These are phyloP conservation scores for Mallotus villosus DNA, from an alignment of 2,797 vertebrate genomes.

Conservation along the genomic window DNA sequence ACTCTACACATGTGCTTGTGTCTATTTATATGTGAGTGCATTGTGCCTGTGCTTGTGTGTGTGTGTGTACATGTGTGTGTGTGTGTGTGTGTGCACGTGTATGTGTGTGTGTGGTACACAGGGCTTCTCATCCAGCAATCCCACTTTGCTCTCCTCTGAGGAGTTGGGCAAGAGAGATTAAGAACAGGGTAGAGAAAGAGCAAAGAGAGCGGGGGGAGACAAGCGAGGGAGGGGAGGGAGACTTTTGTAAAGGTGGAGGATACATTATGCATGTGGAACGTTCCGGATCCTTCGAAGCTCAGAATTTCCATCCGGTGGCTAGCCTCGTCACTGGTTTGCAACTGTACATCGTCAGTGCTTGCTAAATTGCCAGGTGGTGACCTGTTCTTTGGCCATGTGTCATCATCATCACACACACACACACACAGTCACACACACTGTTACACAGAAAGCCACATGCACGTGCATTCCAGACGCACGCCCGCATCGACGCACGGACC, in stretches of 20 bases:
- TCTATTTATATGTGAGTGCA: no score
- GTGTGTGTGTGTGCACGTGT: no score
- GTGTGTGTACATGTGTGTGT: no score
- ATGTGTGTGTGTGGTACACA: not conserved
- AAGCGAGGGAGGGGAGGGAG: not conserved
- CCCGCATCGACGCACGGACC: not conserved
- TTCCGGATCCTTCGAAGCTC: not conserved
- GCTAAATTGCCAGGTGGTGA: not conserved
- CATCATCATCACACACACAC: not conserved
- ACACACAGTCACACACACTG: constrained; percentile 2
- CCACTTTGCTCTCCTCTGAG: constrained; percentile 9
- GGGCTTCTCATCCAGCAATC: not conserved
- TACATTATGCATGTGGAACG: no score
- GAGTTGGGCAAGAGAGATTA: constrained; percentile 15
- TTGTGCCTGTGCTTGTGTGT: no score
- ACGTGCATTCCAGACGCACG: not conserved
- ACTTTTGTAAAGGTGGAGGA: no score
- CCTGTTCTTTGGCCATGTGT: not conserved
- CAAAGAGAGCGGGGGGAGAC: not conserved
- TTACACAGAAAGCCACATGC: not conserved
- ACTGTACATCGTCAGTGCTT: not conserved
- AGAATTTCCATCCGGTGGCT: not conserved
- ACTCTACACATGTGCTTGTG: no score
- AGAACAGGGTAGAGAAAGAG: constrained; percentile 20
- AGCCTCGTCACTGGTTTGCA: not conserved